A percentile compares a stretch with the other conserved stretches of the same genome.
Conservation (phyloP, 1,140 invertebrate species). For the Leptoteleia sp. region DNA sequence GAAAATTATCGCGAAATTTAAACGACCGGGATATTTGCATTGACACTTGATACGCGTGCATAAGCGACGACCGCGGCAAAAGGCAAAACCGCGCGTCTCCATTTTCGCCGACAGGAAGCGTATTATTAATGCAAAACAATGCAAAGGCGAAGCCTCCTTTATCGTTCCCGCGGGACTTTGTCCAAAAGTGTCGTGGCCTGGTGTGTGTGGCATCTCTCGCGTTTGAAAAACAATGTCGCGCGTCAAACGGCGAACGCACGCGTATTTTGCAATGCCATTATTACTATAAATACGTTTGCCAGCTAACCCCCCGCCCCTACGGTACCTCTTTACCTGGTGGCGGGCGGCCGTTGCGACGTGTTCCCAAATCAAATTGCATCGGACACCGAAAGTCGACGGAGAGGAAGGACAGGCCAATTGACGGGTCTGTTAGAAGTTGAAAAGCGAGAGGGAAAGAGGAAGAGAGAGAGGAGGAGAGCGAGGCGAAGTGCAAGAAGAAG, state of each 20-base stretch:
- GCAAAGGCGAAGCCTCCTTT: conserved; percentile 7
- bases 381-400: conserved; percentile 25
- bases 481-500: conserved; percentile 23
- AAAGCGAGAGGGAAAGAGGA: conserved; percentile 53
- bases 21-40: neutral
- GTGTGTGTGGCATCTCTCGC: too few relatives aligned
- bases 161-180: conserved; percentile 13
- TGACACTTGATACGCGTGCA: neutral
- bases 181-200: conserved; percentile 33
- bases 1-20: neutral
- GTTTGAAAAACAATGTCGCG: conserved; percentile 30
- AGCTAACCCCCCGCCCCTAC: too few relatives aligned
- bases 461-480: conserved; percentile 7
- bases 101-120: conserved; percentile 23
- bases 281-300: conserved; percentile 41
- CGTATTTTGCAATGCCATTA: conserved; percentile 25
- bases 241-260: conserved; percentile 17
- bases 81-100: neutral
- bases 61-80: neutral
- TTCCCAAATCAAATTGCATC: conserved; percentile 32
- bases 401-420: conserved; percentile 31
- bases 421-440: conserved; percentile 27
- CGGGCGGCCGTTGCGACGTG: conserved; percentile 7
- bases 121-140: conserved; percentile 33
- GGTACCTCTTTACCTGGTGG: conserved; percentile 1